Evolutionary conservation across 2,797 vertebrate genomes (phyloP).

Genomic region (Mus minutoides): DNA sequence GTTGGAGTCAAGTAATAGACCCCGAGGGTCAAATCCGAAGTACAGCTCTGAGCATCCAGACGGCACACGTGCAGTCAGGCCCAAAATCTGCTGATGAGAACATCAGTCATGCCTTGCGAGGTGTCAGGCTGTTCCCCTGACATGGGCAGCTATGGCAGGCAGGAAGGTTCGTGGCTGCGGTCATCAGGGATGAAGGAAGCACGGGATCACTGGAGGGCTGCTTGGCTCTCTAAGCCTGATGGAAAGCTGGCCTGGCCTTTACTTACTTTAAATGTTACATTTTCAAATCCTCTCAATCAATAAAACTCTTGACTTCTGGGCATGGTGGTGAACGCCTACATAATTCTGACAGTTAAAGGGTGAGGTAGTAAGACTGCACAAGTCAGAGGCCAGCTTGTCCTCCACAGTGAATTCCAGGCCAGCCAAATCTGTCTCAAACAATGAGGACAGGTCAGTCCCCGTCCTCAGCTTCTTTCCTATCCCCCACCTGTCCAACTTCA

Average conservation of each 20-base stretch:
- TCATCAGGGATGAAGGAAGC: neutral
- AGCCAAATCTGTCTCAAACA: neutral
- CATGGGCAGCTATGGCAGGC: neutral
- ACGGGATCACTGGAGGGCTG: accelerated
- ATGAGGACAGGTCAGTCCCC: neutral
- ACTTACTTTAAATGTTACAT: neutral
- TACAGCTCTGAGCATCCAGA: neutral
- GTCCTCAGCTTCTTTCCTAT: neutral
- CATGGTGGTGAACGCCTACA: no score
- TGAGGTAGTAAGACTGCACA: neutral
- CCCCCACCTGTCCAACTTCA: neutral
- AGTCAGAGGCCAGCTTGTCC: neutral
- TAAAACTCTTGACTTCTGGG: neutral
- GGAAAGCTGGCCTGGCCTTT: neutral
- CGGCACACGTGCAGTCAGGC: neutral
- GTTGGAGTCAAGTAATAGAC: neutral
- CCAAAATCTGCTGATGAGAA: neutral
- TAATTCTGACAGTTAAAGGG: neutral
- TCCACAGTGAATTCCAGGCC: neutral
- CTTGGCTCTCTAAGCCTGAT: neutral
- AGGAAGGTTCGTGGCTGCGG: neutral
- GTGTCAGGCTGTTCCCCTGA: neutral
- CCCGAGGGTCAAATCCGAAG: neutral
- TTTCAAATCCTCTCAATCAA: neutral
- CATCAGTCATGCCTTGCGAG: no score